These are phyloP conservation scores for Palloptera scutellata DNA, from an alignment of 2,888 invertebrate genomes.

Conservation along the genomic window DNA sequence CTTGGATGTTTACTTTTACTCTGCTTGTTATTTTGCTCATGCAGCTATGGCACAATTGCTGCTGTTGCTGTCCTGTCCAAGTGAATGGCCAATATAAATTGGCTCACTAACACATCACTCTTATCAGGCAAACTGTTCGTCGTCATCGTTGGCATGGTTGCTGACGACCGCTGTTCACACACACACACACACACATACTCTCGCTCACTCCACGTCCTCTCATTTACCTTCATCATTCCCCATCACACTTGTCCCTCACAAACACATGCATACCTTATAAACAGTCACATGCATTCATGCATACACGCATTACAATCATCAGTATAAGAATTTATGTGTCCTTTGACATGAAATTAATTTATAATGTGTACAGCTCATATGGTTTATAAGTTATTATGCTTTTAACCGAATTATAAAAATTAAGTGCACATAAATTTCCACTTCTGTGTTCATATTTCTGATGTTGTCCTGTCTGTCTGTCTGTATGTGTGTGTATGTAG, in stretches of 20 bases:
- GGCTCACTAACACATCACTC: neutral
- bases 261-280: neutral
- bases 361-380: conserved; percentile 14
- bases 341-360: conserved; percentile 31
- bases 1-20: too few species aligned
- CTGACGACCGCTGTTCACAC: too few species aligned
- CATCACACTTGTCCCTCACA: neutral
- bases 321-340: neutral
- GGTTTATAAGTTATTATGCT: conserved; percentile 15
- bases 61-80: conserved; percentile 1
- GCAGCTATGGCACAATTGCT: neutral
- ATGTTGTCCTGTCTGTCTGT: too few species aligned
- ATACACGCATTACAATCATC: conserved; percentile 1
- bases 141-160: too few species aligned
- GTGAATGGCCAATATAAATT: conserved; percentile 19
- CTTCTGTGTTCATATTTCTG: conserved; percentile 9
- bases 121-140: too few species aligned
- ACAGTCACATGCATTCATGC: neutral
- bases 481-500: too few species aligned
- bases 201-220: too few species aligned
- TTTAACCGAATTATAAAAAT: conserved; percentile 22
- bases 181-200: too few species aligned
- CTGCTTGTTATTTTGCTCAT: neutral
- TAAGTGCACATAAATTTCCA: conserved; percentile 19
- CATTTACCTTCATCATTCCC: too few species aligned